Percentiles rank a stretch among this genome's conserved stretches.
phyloP scores from a whole-genome alignment of 2,797 vertebrate species.

The Hemitrygon akajei region DNA sequence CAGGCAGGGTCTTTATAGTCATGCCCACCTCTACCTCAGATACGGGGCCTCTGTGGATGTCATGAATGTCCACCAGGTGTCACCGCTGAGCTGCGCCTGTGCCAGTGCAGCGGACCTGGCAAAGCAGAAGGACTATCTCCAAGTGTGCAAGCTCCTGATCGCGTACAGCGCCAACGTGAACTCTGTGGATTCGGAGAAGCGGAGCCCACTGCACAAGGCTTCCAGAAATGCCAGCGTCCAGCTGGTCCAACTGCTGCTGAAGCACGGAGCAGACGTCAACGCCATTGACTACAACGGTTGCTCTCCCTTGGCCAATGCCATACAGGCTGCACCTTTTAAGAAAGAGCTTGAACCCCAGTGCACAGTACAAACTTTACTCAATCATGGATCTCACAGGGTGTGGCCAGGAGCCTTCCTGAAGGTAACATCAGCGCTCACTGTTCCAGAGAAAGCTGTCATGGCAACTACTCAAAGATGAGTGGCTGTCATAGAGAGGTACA shows the following conservation, averaged over 20 bases:
- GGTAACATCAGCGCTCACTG: conserved; percentile 47
- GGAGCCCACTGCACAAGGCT: conserved; percentile 61
- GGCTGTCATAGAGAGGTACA: not conserved
- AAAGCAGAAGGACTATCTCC: conserved; percentile 39
- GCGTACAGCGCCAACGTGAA: conserved; percentile 45
- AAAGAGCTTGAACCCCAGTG: conserved; percentile 45
- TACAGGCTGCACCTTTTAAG: conserved; percentile 47
- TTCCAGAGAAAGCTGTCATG: not conserved
- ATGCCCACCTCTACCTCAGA: conserved; percentile 57
- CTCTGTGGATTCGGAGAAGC: conserved; percentile 50
- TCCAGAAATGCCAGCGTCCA: conserved; percentile 48
- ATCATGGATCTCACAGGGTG: conserved; percentile 57
- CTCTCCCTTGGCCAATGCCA: conserved; percentile 53
- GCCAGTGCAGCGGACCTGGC: not conserved
- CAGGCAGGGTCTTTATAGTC: conserved; percentile 50
- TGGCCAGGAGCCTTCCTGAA: conserved; percentile 61
- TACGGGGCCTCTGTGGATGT: conserved; percentile 48
- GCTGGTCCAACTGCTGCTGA: conserved; percentile 54
- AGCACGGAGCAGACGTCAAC: conserved; percentile 50
- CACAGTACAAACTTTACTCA: conserved; percentile 57
- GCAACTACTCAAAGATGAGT: not conserved
- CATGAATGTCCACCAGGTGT: conserved; percentile 49
- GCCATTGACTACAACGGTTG: conserved; percentile 58
- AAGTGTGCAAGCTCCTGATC: conserved; percentile 55
- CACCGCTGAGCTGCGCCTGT: conserved; percentile 55